Evolutionary conservation across 2,113 vertebrate genomes (phyloP).

Genomic region (Neolamprologus modestus): DNA sequence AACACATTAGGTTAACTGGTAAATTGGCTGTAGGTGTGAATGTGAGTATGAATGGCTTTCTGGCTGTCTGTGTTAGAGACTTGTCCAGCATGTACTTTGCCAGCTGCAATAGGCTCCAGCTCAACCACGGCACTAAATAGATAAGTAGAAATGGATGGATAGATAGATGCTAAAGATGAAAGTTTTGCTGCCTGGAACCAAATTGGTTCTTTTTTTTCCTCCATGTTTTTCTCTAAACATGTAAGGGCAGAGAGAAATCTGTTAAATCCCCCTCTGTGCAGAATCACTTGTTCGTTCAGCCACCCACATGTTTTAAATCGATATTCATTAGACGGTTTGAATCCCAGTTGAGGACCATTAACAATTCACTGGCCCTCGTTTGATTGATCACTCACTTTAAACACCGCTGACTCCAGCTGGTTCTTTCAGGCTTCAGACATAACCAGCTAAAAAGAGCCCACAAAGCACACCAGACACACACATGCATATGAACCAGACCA

Average conservation of each 20-base stretch:
- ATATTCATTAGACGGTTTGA: constrained; percentile 19
- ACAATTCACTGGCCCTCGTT: constrained; percentile 17
- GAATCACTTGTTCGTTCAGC: not conserved
- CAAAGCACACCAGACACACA: constrained; percentile 15
- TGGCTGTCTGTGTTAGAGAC: not conserved
- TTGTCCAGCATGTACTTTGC: not conserved
- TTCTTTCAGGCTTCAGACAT: constrained; percentile 2
- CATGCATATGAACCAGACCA: constrained; percentile 38
- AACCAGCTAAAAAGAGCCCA: constrained; percentile 14
- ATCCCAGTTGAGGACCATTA: constrained; percentile 16
- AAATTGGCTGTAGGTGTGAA: not conserved
- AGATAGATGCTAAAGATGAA: not conserved
- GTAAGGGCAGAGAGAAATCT: not conserved
- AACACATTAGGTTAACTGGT: not conserved
- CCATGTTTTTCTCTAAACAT: not conserved
- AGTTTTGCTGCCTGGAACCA: not conserved
- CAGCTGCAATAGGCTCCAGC: not conserved
- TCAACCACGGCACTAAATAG: not conserved
- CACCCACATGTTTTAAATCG: not conserved
- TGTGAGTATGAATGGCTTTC: not conserved
- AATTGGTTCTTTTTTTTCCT: not conserved
- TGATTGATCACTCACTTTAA: constrained; percentile 54
- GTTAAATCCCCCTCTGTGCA: not conserved
- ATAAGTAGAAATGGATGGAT: not conserved
- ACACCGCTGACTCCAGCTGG: not conserved